phyloP scores from a whole-genome alignment of 2,113 vertebrate genomes.

The Callaeas wilsoni region DNA sequence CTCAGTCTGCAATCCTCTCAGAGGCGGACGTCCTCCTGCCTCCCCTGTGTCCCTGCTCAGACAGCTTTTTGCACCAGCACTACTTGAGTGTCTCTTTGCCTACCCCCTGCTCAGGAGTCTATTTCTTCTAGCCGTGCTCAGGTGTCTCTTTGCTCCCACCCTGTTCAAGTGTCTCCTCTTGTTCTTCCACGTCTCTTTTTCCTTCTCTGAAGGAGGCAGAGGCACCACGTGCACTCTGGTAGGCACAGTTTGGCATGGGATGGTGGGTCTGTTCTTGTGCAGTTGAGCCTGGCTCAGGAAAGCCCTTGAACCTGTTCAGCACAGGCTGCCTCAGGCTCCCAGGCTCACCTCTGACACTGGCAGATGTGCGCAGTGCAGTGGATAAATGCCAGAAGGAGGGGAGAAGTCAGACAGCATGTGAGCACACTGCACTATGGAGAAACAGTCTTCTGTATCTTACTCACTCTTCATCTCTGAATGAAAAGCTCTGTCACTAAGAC shows the following conservation, averaged over 20 bases:
- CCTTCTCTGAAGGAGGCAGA: neutral
- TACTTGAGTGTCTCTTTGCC: neutral
- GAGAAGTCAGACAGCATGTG: neutral
- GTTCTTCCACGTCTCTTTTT: neutral
- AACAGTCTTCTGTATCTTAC: neutral
- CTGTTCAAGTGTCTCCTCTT: neutral
- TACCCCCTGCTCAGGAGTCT: neutral
- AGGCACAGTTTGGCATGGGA: neutral
- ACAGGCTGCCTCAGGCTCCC: neutral
- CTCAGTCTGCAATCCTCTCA: accelerated
- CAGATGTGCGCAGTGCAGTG: neutral
- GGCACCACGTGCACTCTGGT: accelerated
- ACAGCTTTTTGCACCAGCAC: neutral
- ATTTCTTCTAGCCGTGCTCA: neutral
- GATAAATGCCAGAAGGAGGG: neutral
- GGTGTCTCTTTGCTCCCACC: neutral
- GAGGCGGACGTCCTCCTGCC: neutral
- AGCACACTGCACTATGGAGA: neutral
- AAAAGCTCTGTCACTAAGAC: neutral
- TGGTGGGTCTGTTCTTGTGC: neutral
- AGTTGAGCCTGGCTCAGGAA: neutral
- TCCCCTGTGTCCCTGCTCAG: neutral
- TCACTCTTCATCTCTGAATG: neutral
- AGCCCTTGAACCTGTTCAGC: neutral
- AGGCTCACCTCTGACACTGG: accelerated